phyloP scores from a whole-genome alignment of 2,888 invertebrate species.

The Aphodius sticticus region DNA sequence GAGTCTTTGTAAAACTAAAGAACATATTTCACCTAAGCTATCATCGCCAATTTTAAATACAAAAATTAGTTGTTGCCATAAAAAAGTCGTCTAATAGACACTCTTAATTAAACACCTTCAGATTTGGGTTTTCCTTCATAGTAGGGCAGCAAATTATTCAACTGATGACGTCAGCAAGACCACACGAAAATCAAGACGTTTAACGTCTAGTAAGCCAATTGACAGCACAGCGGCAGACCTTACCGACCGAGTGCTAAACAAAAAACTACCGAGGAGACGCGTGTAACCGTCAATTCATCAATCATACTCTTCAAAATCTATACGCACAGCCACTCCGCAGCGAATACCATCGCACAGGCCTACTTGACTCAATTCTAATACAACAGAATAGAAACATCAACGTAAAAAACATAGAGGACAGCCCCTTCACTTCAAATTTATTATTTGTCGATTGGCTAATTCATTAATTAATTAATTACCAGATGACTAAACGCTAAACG shows the following conservation, averaged over 20 bases:
- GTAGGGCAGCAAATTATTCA: background rate
- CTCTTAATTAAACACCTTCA: too few species aligned
- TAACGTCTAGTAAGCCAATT: constrained; percentile 18
- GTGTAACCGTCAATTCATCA: constrained; percentile 19
- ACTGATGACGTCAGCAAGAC: constrained; percentile 8
- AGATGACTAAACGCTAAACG: background rate
- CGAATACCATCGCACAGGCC: too few species aligned
- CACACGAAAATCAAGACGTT: constrained; percentile 15
- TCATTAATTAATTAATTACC: background rate
- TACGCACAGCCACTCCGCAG: background rate
- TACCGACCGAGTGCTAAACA: constrained; percentile 15
- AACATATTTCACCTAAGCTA: too few species aligned
- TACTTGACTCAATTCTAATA: too few species aligned
- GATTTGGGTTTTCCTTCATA: too few species aligned
- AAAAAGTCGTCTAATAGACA: too few species aligned
- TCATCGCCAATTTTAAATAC: too few species aligned
- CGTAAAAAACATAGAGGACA: background rate
- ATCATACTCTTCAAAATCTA: constrained; percentile 14
- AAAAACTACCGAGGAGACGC: constrained; percentile 18
- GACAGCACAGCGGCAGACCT: constrained; percentile 12
- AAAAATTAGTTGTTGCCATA: too few species aligned
- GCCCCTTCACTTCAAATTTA: too few species aligned
- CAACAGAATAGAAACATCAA: background rate
- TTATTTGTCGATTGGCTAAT: background rate
- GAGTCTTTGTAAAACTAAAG: too few species aligned